phyloP scores from a whole-genome alignment of 1,140 invertebrate genomes.

The Megathymus violae region DNA sequence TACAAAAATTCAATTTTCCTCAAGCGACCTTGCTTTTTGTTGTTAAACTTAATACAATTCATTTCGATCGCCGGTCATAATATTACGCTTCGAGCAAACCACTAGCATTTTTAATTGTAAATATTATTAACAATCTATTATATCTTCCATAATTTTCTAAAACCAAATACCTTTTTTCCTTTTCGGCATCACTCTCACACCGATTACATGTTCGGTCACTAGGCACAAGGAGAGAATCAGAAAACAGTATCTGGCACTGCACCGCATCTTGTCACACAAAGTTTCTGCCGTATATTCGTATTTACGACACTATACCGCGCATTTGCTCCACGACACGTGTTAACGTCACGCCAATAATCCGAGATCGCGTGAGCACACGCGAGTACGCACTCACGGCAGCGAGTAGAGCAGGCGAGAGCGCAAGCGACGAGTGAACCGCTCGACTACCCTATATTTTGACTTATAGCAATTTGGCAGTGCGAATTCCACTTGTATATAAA shows the following conservation, averaged over 20 bases:
- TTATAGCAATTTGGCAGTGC: conserved; percentile 82
- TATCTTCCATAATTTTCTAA: no score
- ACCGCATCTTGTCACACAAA: conserved; percentile 74
- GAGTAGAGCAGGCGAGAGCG: conserved; percentile 46
- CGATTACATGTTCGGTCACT: conserved; percentile 73
- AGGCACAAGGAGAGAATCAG: conserved; percentile 80
- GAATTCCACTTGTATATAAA: conserved; percentile 83
- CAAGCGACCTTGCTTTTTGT: conserved; percentile 20
- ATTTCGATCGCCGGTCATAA: conserved; percentile 5
- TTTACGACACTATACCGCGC: conserved; percentile 61
- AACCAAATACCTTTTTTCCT: conserved; percentile 83
- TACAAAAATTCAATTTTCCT: conserved; percentile 32
- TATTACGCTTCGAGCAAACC: no score
- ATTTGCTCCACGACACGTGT: conserved; percentile 63
- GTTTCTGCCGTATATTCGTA: conserved; percentile 50
- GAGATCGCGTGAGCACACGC: conserved; percentile 46
- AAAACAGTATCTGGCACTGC: conserved; percentile 79
- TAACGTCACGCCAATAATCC: conserved; percentile 47
- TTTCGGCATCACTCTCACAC: conserved; percentile 81
- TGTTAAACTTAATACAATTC: conserved; percentile 19
- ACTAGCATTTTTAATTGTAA: no score
- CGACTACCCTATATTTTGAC: conserved; percentile 84
- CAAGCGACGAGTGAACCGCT: conserved; percentile 72
- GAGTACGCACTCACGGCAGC: no score
- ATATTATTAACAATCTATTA: no score